Conservation (phyloP, 1,140 invertebrate species). For the Eurytemora carolleeae region DNA sequence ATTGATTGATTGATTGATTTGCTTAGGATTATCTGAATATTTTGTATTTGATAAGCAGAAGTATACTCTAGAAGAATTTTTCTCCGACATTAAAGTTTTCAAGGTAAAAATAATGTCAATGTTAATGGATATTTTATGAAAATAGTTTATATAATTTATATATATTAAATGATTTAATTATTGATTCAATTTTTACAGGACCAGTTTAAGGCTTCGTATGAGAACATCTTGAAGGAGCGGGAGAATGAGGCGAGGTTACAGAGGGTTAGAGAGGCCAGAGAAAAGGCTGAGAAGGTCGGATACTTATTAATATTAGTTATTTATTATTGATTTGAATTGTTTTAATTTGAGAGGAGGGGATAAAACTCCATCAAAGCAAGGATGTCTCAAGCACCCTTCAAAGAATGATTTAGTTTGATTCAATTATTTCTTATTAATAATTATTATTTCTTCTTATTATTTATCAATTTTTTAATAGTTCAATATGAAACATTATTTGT, state of each 20-base stretch:
- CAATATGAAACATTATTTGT: no score
- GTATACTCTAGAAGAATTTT: conserved; percentile 89
- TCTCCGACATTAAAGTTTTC: conserved; percentile 81
- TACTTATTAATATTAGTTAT: no score
- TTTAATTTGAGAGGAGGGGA: no score
- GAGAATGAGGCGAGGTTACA: conserved; percentile 70
- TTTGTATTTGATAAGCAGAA: conserved; percentile 82
- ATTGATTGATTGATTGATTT: no score
- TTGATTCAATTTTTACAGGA: conserved; percentile 12
- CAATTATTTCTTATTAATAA: no score
- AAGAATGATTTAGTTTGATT: no score
- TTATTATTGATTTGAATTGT: no score
- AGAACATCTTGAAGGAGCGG: conserved; percentile 57
- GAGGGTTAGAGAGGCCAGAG: conserved; percentile 59
- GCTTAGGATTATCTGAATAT: conserved; percentile 61
- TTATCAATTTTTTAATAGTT: no score
- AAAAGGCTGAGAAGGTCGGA: conserved; percentile 66
- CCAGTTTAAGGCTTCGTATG: conserved; percentile 45
- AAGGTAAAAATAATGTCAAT: conserved; percentile 73
- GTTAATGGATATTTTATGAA: conserved; percentile 12
- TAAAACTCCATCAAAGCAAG: no score
- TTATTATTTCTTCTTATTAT: no score
- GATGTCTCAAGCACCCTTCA: no score
- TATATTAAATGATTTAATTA: conserved; percentile 8
- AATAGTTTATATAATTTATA: not conserved